phyloP scores from a whole-genome alignment of 2,888 invertebrate genomes.

The Hypselothyrea guttata region DNA sequence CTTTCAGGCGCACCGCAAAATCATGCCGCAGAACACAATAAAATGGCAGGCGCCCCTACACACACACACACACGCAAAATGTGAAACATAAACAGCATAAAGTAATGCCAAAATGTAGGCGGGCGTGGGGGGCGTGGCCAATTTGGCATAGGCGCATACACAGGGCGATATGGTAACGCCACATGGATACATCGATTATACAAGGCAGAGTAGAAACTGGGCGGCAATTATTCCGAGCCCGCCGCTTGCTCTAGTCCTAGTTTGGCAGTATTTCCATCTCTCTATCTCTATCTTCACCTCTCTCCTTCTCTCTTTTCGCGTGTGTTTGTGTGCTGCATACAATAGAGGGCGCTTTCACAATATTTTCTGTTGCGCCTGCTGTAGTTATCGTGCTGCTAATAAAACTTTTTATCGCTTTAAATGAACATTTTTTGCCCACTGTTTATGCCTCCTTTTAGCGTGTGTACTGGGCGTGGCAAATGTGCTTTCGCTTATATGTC shows the following conservation, averaged over 20 bases:
- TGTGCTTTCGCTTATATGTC: slow-evolving; percentile 19
- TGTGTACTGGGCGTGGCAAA: slow-evolving; percentile 40
- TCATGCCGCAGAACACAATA: slow-evolving; percentile 71
- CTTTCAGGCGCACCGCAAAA: slow-evolving; percentile 54
- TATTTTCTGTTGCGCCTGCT: background rate
- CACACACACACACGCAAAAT: slow-evolving; percentile 35
- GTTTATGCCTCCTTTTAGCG: background rate
- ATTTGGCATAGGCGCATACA: slow-evolving; percentile 48
- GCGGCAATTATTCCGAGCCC: slow-evolving; percentile 42
- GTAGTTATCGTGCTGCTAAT: slow-evolving; percentile 36
- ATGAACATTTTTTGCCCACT: slow-evolving; percentile 49
- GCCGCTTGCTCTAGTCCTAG: slow-evolving; percentile 10
- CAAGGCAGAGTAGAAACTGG: slow-evolving; percentile 48
- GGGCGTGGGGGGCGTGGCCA: slow-evolving; percentile 12
- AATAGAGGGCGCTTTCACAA: background rate
- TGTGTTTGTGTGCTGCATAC: slow-evolving; percentile 11
- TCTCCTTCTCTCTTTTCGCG: slow-evolving; percentile 9
- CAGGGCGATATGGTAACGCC: slow-evolving; percentile 53
- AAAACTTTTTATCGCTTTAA: slow-evolving; percentile 69
- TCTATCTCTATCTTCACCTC: background rate
- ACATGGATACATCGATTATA: slow-evolving; percentile 81
- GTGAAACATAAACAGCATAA: slow-evolving; percentile 41
- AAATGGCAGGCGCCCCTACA: slow-evolving; percentile 49
- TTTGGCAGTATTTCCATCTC: slow-evolving; percentile 12
- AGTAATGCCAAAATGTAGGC: slow-evolving; percentile 13